Evolutionary conservation across 2,113 vertebrate species (phyloP).

Genomic region (Oryctolagus cuniculus): mOryCun1.1 NC_091445.1:21011501-21012000

Average conservation of each 20-base stretch:
- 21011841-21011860: not conserved
- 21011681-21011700: constrained; percentile 26
- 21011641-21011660: not conserved
- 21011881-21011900: constrained; percentile 27
- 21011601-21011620: not conserved
- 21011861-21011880: not conserved
- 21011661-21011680: constrained; percentile 12
- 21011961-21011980: not conserved
- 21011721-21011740: constrained; percentile 10
- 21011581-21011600: constrained; percentile 20
- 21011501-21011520: constrained; percentile 28
- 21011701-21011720: not conserved
- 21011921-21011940: constrained; percentile 3
- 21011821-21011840: not conserved
- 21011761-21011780: not conserved
- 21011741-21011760: not conserved
- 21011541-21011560: not conserved
- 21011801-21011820: not conserved
- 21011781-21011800: constrained; percentile 39
- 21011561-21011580: not conserved
- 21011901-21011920: constrained; percentile 33
- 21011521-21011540: not conserved
- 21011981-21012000: not conserved
- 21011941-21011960: not conserved
- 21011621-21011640: not conserved